Conservation (phyloP, 2,113 vertebrate species). For the Rhombomys opimus region DNA sequence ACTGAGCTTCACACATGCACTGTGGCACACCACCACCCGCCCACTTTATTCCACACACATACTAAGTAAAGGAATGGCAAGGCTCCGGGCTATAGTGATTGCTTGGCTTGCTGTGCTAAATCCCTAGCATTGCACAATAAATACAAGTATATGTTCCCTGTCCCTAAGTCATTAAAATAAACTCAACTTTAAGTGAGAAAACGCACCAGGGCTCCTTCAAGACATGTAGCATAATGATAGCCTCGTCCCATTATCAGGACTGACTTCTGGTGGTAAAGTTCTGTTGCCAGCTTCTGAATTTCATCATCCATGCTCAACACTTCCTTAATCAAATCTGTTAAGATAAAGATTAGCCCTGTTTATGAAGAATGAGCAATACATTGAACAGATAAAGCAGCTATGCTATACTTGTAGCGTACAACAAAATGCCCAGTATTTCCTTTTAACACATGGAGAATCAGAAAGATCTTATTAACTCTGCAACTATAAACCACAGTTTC, state of each 20-base stretch:
- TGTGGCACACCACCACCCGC: not conserved
- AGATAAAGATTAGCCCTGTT: constrained; percentile 50
- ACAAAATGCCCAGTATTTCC: constrained; percentile 19
- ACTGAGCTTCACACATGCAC: not conserved
- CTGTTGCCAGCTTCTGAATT: constrained; percentile 95
- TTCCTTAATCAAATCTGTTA: constrained; percentile 95
- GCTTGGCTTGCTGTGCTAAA: not conserved
- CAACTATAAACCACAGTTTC: constrained; percentile 16
- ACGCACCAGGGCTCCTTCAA: constrained; percentile 97
- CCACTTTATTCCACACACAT: too few relatives aligned
- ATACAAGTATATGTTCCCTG: not conserved
- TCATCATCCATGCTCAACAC: constrained; percentile 97
- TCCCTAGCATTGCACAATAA: not conserved
- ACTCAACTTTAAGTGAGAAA: not conserved
- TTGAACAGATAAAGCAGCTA: not conserved
- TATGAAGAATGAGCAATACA: constrained; percentile 43
- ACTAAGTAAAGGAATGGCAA: not conserved
- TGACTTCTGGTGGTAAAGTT: constrained; percentile 98
- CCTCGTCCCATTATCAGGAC: constrained; percentile 99
- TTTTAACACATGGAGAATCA: not conserved
- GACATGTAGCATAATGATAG: constrained; percentile 97
- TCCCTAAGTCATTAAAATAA: not conserved
- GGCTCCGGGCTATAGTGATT: not conserved
- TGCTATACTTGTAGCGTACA: not conserved
- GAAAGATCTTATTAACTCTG: constrained; percentile 41